Base-by-base conservation (phyloP, 2,113 vertebrate genomes). In the Typhlomys cinereus region DNA sequence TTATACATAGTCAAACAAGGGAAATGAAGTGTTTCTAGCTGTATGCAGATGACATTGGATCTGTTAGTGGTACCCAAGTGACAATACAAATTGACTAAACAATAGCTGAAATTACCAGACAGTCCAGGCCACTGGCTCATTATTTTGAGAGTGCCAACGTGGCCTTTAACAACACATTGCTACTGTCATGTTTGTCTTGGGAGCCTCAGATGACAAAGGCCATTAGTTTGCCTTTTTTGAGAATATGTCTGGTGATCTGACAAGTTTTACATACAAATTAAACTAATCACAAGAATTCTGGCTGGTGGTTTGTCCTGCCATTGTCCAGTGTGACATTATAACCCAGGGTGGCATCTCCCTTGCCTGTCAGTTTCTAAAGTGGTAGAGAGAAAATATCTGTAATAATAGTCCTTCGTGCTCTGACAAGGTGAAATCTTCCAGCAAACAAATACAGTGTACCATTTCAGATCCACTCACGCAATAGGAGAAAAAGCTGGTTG, bases 211-310 rank as follows among this genome's bases (percentile, higher is more conserved):
- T 36, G 62, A 85, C 84, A 83, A 86, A 39, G 89, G 90, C 41
- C 88, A 66, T 95, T 95, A 76, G 84, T 87, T 91, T 85, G 57
- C 80, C 87, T 94, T 95, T 91, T 82, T 48, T 67, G 69, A 97
- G 84, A 94, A 92, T 88, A 73, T 74, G 73, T 81, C 94, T 94
- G 87, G 67, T 25, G 89, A 87, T 91, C 84, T 91, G 95, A 95
- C 92, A 85, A 87, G 85, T 46, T 93, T 93, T 93, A 85, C 52
- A 81, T 79, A 84, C 91, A 94, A 95, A 95, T 96, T 95, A 96
- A 94, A 93, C 89, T 94, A 89, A 89, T 89, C 93, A 78, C 39
- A 87, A 95, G 89, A 96, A 95, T 87, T 59, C 62, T 70, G 71
- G 36, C 41, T 31, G 7, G 84, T 85, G 84, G 48, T 62, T 78